Conservation (phyloP, 2,113 vertebrate genomes). For the Puntigrus tetrazona region DNA sequence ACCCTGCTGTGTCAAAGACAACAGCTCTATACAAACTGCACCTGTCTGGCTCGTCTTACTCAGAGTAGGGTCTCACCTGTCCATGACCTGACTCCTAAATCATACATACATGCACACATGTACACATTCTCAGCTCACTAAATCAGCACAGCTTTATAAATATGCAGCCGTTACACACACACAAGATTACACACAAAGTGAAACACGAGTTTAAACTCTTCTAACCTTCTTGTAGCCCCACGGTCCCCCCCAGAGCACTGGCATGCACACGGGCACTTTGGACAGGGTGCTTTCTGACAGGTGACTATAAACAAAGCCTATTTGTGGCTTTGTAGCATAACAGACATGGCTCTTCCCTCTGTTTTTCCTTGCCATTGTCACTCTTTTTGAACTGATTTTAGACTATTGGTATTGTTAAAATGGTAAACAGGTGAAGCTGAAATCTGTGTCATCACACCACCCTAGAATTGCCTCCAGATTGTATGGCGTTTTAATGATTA, state of each 20-base stretch:
- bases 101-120: constrained; percentile 9
- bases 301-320: constrained; percentile 37
- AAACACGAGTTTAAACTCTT: constrained; percentile 30
- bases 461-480: background rate
- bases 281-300: constrained; percentile 22
- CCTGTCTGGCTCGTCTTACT: constrained; percentile 29
- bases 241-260: background rate
- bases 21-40: constrained; percentile 42
- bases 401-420: background rate
- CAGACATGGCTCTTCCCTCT: background rate
- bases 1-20: constrained; percentile 45
- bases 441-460: background rate
- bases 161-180: constrained; percentile 7
- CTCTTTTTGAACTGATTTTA: constrained; percentile 13
- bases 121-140: constrained; percentile 18
- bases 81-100: constrained; percentile 42
- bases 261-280: background rate
- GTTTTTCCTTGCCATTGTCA: constrained; percentile 4
- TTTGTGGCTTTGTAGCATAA: constrained; percentile 37
- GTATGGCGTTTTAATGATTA: background rate
- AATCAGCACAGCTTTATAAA: constrained; percentile 35
- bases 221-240: background rate
- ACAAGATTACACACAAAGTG: constrained; percentile 27
- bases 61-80: constrained; percentile 39
- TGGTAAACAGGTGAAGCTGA: background rate